These are phyloP conservation scores for Parnassius mnemosyne DNA, from an alignment of 2,888 invertebrate species.

Conservation along the genomic window DNA sequence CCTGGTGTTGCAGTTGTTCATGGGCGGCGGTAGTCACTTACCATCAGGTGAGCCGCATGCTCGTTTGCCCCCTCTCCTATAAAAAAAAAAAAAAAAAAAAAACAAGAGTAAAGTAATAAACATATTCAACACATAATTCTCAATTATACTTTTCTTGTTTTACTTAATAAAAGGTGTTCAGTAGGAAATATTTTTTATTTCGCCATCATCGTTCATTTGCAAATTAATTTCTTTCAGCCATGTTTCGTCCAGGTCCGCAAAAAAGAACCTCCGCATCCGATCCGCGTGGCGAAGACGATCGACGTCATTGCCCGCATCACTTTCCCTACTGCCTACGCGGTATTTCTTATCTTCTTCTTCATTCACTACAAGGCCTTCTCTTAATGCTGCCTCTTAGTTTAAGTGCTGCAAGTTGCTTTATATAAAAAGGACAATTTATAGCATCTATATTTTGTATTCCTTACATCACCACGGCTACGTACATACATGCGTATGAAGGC, in stretches of 20 bases:
- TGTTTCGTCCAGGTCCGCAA: slow-evolving; percentile 93
- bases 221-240: slow-evolving; percentile 82
- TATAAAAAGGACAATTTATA: slow-evolving; percentile 50
- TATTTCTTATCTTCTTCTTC: slow-evolving; percentile 97
- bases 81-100: too few species aligned
- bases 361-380: slow-evolving; percentile 94
- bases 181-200: slow-evolving; percentile 36
- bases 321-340: slow-evolving; percentile 95
- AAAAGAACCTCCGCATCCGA: slow-evolving; percentile 95
- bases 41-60: too few species aligned
- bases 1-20: too few species aligned
- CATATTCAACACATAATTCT: slow-evolving; percentile 3
- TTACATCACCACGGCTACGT: slow-evolving; percentile 48
- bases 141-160: slow-evolving; percentile 8
- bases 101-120: background rate
- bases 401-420: slow-evolving; percentile 52
- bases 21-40: too few species aligned
- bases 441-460: slow-evolving; percentile 51
- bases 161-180: slow-evolving; percentile 21
- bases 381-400: slow-evolving; percentile 70
- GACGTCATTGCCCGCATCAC: slow-evolving; percentile 96
- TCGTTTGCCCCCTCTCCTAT: too few species aligned
- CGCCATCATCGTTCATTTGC: slow-evolving; percentile 67
- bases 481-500: slow-evolving; percentile 29
- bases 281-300: slow-evolving; percentile 95